Evolutionary conservation across 2,797 vertebrate species (phyloP).

Genomic region (Synanceia verrucosa): DNA sequence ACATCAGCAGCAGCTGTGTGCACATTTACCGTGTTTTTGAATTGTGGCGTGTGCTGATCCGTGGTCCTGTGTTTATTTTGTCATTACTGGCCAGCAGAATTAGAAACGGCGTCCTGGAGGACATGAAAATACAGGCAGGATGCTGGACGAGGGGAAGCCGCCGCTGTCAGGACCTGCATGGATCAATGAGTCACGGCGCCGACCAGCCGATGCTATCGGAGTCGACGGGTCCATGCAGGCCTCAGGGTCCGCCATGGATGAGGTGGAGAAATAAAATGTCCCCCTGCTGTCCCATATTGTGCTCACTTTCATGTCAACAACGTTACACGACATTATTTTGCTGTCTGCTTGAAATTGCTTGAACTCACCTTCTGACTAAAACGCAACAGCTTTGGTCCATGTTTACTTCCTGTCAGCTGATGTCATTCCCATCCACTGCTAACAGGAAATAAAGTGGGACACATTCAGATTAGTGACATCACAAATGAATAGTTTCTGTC

Average conservation of each 20-base stretch:
- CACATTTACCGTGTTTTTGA: slow-evolving; percentile 8
- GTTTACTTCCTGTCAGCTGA: too few relatives aligned
- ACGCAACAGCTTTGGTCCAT: too few relatives aligned
- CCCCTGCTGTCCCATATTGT: too few relatives aligned
- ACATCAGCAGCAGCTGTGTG: background rate
- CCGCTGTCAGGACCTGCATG: slow-evolving; percentile 4
- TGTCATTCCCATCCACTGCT: too few relatives aligned
- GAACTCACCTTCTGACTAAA: too few relatives aligned
- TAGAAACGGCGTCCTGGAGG: background rate
- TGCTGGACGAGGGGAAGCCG: background rate
- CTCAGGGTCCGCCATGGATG: background rate
- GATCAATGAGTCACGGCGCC: slow-evolving; percentile 24
- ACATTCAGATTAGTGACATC: too few relatives aligned
- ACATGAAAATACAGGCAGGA: slow-evolving; percentile 37
- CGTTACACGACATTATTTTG: too few relatives aligned
- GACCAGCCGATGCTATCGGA: background rate
- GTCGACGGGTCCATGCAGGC: background rate
- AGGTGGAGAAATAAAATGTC: background rate
- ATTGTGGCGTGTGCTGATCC: slow-evolving; percentile 24
- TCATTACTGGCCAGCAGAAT: slow-evolving; percentile 41
- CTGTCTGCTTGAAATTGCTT: too few relatives aligned
- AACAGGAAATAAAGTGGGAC: too few relatives aligned
- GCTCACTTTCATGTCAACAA: too few relatives aligned
- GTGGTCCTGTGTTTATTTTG: slow-evolving; percentile 46
- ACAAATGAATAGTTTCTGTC: too few relatives aligned